phyloP scores from a whole-genome alignment of 1,140 invertebrate species.

The Drosophila pallidifrons region DNA sequence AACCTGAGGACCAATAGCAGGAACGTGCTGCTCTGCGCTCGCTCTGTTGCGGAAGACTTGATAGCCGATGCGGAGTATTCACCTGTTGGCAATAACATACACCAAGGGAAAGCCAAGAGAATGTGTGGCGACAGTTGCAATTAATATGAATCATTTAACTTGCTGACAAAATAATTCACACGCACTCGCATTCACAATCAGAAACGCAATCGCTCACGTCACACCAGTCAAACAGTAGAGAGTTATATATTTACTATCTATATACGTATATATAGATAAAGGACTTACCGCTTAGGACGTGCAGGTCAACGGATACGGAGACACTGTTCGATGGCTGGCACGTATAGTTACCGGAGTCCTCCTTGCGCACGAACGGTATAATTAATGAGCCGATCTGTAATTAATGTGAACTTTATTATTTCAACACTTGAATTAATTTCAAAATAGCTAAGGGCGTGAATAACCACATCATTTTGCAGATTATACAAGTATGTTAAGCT shows the following conservation, averaged over 20 bases:
- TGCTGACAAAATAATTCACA: conserved; percentile 56
- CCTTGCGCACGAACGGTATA: conserved; percentile 88
- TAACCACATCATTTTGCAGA: neutral
- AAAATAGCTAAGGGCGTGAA: conserved; percentile 1
- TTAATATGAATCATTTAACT: conserved; percentile 81
- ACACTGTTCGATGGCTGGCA: conserved; percentile 84
- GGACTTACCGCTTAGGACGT: conserved; percentile 83
- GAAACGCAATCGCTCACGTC: conserved; percentile 32
- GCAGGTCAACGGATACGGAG: conserved; percentile 80
- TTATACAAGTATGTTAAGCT: conserved; percentile 26
- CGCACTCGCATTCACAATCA: conserved; percentile 38
- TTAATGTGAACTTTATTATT: conserved; percentile 54
- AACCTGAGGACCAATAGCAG: conserved; percentile 46
- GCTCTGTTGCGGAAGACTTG: conserved; percentile 69
- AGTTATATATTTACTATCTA: neutral
- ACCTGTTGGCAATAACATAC: conserved; percentile 71
- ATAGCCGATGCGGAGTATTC: conserved; percentile 85
- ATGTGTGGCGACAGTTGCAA: conserved; percentile 63
- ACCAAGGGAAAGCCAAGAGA: too few relatives aligned
- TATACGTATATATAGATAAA: neutral
- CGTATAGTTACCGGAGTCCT: conserved; percentile 84
- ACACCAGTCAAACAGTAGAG: neutral
- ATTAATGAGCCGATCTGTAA: conserved; percentile 86
- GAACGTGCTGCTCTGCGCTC: conserved; percentile 52
- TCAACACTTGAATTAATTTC: conserved; percentile 23